Evolutionary conservation across 2,797 vertebrate genomes (phyloP).

Genomic region (Pempheris klunzingeri): DNA sequence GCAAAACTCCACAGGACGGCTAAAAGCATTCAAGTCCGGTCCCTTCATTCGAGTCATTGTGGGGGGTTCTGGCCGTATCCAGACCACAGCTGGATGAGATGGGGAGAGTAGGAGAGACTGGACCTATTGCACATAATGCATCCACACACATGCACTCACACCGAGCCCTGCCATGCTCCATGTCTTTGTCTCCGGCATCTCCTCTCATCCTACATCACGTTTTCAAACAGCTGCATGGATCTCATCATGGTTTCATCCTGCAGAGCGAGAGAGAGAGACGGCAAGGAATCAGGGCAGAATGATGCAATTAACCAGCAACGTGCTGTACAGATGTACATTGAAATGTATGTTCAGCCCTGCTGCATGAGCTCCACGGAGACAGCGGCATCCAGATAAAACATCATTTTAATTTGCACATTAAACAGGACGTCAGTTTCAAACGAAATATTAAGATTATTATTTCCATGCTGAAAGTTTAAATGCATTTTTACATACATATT

Average conservation of each 20-base stretch:
- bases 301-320: slow-evolving; percentile 8
- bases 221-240: slow-evolving; percentile 98
- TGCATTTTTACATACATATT: background rate
- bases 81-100: slow-evolving; percentile 44
- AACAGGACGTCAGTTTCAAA: background rate
- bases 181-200: slow-evolving; percentile 29
- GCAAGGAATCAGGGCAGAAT: slow-evolving; percentile 27
- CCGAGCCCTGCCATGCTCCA: slow-evolving; percentile 55
- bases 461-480: background rate
- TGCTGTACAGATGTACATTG: no score
- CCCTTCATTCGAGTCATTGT: slow-evolving; percentile 48
- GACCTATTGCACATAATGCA: slow-evolving; percentile 66
- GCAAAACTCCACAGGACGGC: slow-evolving; percentile 34
- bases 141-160: slow-evolving; percentile 51
- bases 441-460: background rate
- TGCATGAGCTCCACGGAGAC: background rate
- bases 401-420: background rate
- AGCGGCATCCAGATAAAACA: background rate
- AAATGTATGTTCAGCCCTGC: background rate
- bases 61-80: slow-evolving; percentile 41
- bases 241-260: slow-evolving; percentile 99
- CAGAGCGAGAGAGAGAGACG: slow-evolving; percentile 51
- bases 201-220: slow-evolving; percentile 89
- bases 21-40: slow-evolving; percentile 45
- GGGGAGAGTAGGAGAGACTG: slow-evolving; percentile 58